A percentile compares a stretch with the other conserved stretches of the same genome.
phyloP scores from a whole-genome alignment of 2,797 vertebrate genomes.

The Pelodytes ibericus region DNA sequence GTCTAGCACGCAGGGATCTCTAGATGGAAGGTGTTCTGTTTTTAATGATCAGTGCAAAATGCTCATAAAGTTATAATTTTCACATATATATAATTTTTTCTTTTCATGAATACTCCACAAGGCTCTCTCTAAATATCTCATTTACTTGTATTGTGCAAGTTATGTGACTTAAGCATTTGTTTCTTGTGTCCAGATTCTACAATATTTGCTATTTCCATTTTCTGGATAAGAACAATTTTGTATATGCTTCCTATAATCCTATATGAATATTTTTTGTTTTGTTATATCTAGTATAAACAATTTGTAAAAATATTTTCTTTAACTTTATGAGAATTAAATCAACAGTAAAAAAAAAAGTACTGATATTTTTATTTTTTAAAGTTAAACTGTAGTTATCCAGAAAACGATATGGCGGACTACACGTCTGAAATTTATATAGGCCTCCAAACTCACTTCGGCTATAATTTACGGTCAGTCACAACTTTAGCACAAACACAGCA shows the following conservation, averaged over 20 bases:
- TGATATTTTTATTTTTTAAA: not conserved
- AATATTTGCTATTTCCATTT: not conserved
- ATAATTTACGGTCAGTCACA: conserved; percentile 16
- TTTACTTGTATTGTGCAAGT: conserved; percentile 24
- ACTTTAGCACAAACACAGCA: conserved; percentile 41
- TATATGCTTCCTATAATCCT: too few species aligned
- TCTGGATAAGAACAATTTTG: not conserved
- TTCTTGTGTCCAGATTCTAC: not conserved
- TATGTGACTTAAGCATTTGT: not conserved
- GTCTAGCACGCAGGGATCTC: conserved; percentile 42
- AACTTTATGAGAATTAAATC: too few species aligned
- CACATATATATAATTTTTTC: conserved; percentile 3
- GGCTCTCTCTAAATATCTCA: conserved; percentile 5
- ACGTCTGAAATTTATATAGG: too few species aligned
- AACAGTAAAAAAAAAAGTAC: not conserved
- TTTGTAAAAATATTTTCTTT: too few species aligned
- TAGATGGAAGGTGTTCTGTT: conserved; percentile 32
- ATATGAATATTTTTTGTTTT: not conserved
- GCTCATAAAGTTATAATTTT: conserved; percentile 20
- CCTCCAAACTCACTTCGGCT: not conserved
- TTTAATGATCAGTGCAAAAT: conserved; percentile 49
- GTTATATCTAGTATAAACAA: too few species aligned
- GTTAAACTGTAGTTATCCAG: not conserved
- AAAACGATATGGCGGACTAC: not conserved
- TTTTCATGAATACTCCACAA: not conserved